Percentiles rank a stretch among this genome's conserved stretches.
Evolutionary conservation across 2,113 vertebrate species (phyloP).

Genomic region (Rostratula benghalensis): DNA sequence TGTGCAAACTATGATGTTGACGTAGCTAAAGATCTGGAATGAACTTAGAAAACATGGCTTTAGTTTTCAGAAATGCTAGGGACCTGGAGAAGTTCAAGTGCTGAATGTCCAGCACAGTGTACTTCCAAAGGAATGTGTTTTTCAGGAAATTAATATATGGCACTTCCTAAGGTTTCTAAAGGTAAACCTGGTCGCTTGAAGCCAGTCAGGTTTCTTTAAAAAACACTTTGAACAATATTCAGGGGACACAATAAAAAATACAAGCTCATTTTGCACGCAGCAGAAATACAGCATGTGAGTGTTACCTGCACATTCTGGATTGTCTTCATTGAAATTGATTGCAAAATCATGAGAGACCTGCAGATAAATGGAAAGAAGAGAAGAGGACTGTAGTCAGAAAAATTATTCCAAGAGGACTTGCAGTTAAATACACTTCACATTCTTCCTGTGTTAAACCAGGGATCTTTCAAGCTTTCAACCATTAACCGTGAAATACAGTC

Average conservation of each 20-base stretch:
- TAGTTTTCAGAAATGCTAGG: not conserved
- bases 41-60: not conserved
- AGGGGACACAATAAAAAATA: not conserved
- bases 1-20: not conserved
- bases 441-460: constrained; percentile 34
- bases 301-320: constrained; percentile 96
- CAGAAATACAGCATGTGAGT: not conserved
- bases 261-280: not conserved
- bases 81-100: not conserved
- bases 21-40: not conserved
- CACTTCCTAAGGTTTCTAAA: not conserved
- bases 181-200: not conserved
- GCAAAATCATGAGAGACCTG: constrained; percentile 98
- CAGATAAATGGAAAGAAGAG: constrained; percentile 32
- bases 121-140: not conserved
- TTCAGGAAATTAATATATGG: not conserved
- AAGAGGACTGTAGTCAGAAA: constrained; percentile 51
- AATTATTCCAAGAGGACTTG: not conserved
- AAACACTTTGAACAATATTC: not conserved
- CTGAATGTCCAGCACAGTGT: not conserved
- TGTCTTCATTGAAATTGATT: constrained; percentile 97
- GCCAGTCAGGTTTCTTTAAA: not conserved
- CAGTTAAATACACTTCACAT: constrained; percentile 19
- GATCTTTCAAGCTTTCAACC: constrained; percentile 38
- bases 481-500: constrained; percentile 17